A percentile compares a stretch with the other conserved stretches of the same genome.
Evolutionary conservation across 2,888 invertebrate species (phyloP).

Genomic region (Zaprionus lineosus): DNA sequence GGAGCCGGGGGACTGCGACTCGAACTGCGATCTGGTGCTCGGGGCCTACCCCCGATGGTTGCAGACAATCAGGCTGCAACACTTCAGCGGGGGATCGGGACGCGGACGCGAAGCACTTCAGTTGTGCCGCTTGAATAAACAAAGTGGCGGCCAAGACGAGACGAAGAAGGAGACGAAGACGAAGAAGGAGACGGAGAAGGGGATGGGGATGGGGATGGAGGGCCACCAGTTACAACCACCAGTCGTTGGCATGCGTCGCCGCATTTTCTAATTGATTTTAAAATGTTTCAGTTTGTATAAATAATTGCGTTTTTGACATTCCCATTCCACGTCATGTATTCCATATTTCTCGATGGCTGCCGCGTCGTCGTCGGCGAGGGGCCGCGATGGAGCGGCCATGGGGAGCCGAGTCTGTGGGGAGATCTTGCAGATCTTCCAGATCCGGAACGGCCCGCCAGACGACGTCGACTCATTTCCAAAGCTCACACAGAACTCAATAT

Average conservation of each 20-base stretch:
- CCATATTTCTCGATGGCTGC: conserved; percentile 52
- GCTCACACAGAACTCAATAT: conserved; percentile 68
- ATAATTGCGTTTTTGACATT: conserved; percentile 80
- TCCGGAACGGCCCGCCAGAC: conserved; percentile 43
- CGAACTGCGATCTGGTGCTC: not conserved
- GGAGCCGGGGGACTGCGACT: not conserved
- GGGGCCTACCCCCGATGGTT: conserved; percentile 32
- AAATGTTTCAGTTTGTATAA: conserved; percentile 80
- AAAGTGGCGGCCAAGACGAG: conserved; percentile 34
- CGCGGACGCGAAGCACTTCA: conserved; percentile 61
- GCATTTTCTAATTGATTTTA: conserved; percentile 81
- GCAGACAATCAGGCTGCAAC: conserved; percentile 72
- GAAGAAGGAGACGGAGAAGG: conserved; percentile 20
- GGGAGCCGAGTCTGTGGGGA: conserved; percentile 21
- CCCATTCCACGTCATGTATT: conserved; percentile 39
- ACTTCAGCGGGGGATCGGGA: conserved; percentile 33
- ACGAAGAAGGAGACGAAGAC: conserved; percentile 3
- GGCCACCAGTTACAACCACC: conserved; percentile 7
- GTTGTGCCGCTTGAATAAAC: conserved; percentile 74
- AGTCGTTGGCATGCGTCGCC: conserved; percentile 73
- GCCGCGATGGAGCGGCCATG: not conserved
- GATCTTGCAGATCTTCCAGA: conserved; percentile 47
- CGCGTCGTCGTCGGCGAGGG: not conserved
- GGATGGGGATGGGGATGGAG: conserved; percentile 3
- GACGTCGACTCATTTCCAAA: conserved; percentile 44